Base-by-base conservation (phyloP, 1,140 invertebrate genomes). In the Asbolus verrucosus region DNA sequence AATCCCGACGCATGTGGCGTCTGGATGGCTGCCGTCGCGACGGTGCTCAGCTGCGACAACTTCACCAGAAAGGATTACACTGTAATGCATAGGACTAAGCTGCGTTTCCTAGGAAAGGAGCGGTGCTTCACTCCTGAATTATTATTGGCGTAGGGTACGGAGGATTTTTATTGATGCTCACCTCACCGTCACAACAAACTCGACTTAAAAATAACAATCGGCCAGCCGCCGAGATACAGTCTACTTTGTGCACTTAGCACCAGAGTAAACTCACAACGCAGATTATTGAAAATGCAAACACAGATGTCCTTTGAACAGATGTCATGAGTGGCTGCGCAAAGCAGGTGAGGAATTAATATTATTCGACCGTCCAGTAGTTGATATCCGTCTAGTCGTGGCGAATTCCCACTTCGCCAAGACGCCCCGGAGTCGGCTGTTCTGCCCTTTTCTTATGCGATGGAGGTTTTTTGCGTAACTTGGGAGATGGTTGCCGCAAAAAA, bases 11-110 rank as follows among this genome's bases (percentile, higher is more conserved):
- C 68, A 69, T 70, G 27, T 63, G 67, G 71, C 68, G 71, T 50
- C 67, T 61, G 21, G 39, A 18, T 18, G 38, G 67, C 60, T 69
- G 67, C 60, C 66, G 71, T 72, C 71, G 66, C 54, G 61, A 65
- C 70, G 66, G 46, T 72, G 66, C 66, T 72, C 71, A 72, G 67
- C 66, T 72, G 67, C 66, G 71, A 67, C 70, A 71, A 62, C 46
- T 71, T 59, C 46, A 71, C 54, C 59, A 71, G 65, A 71, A 71
- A 71, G 65, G 70, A 71, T 71, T 71, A 71, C 70, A 71, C 16
- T 62, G 70, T 71, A 67, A 71, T 67, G 61, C 65, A 67, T 46
- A 69, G 21, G 46, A 54, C 19, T 54, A 54, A 54, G 46, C 27
- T 54, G 27, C 21, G 46, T 54, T 54, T 54, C 46, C 46, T 54